Evolutionary conservation across 1,140 invertebrate genomes (phyloP).

Genomic region (Drosophila pseudoobscura): DNA sequence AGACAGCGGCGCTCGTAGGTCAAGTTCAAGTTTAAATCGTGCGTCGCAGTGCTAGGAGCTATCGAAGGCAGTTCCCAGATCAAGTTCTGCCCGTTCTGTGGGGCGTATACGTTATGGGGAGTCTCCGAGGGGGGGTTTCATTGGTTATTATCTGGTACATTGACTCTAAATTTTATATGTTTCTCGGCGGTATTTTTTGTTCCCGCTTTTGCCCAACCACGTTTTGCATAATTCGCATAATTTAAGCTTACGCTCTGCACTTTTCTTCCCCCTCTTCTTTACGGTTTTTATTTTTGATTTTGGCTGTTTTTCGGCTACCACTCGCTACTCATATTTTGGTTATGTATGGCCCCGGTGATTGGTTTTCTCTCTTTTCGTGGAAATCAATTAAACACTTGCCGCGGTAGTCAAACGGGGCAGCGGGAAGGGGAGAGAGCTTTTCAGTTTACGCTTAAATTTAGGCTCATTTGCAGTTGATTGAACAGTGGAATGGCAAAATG

Average conservation of each 20-base stretch:
- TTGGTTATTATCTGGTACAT: conserved; percentile 24
- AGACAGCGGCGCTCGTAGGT: conserved; percentile 42
- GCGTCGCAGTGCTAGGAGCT: conserved; percentile 18
- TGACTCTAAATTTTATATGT: conserved; percentile 24
- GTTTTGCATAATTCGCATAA: conserved; percentile 76
- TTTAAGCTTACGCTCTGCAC: conserved; percentile 65
- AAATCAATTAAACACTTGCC: conserved; percentile 69
- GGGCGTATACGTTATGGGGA: conserved; percentile 25
- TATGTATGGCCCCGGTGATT: conserved; percentile 51
- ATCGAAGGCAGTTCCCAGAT: not conserved
- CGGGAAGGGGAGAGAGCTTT: conserved; percentile 32
- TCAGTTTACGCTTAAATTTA: conserved; percentile 44
- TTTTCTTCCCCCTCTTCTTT: conserved; percentile 28
- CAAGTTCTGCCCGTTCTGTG: not conserved
- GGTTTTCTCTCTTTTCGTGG: conserved; percentile 64
- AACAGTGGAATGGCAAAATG: conserved; percentile 54
- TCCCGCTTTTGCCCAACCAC: conserved; percentile 40
- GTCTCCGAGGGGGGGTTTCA: not conserved
- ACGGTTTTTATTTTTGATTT: conserved; percentile 9
- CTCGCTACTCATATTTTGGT: conserved; percentile 52
- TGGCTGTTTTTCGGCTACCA: conserved; percentile 14
- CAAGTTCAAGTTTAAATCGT: conserved; percentile 50
- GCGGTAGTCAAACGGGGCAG: conserved; percentile 2
- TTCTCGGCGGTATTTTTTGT: not conserved
- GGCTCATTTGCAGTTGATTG: conserved; percentile 68